Percentiles rank a stretch among this genome's conserved stretches.
Evolutionary conservation across 2,113 vertebrate genomes (phyloP).

Genomic region (Myocastor coypus): DNA sequence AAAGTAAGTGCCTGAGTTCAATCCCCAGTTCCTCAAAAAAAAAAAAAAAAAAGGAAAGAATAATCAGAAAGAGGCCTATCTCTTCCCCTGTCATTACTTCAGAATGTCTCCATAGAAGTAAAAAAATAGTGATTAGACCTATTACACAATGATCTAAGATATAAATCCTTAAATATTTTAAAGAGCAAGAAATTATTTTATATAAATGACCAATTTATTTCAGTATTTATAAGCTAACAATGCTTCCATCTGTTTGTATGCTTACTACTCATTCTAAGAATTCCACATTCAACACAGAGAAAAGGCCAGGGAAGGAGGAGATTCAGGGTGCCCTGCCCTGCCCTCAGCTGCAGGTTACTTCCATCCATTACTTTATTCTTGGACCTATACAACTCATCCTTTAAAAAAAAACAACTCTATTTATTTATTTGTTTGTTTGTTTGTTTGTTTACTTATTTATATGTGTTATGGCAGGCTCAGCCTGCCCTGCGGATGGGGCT

Average conservation of each 20-base stretch:
- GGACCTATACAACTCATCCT: not conserved
- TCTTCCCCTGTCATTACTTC: not conserved
- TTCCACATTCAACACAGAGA: not conserved
- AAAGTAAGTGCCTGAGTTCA: too few relatives aligned
- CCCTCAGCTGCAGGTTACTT: constrained; percentile 32
- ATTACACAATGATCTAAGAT: constrained; percentile 12
- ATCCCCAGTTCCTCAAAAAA: too few relatives aligned
- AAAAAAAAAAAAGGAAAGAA: too few relatives aligned
- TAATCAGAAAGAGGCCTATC: too few relatives aligned
- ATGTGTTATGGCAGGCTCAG: too few relatives aligned
- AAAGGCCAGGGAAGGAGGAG: constrained; percentile 1
- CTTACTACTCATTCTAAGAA: constrained; percentile 45
- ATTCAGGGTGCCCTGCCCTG: not conserved
- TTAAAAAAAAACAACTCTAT: too few relatives aligned
- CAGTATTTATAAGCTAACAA: constrained; percentile 50
- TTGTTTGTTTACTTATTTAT: too few relatives aligned
- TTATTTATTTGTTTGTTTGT: too few relatives aligned
- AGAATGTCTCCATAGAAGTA: not conserved
- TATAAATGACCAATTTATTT: not conserved
- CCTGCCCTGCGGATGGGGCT: too few relatives aligned
- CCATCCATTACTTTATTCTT: not conserved
- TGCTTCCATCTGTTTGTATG: not conserved
- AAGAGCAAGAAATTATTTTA: not conserved
- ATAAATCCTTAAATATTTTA: not conserved
- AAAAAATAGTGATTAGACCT: constrained; percentile 1